phyloP scores from a whole-genome alignment of 1,140 invertebrate species.

The Apolygus lucorum region DNA sequence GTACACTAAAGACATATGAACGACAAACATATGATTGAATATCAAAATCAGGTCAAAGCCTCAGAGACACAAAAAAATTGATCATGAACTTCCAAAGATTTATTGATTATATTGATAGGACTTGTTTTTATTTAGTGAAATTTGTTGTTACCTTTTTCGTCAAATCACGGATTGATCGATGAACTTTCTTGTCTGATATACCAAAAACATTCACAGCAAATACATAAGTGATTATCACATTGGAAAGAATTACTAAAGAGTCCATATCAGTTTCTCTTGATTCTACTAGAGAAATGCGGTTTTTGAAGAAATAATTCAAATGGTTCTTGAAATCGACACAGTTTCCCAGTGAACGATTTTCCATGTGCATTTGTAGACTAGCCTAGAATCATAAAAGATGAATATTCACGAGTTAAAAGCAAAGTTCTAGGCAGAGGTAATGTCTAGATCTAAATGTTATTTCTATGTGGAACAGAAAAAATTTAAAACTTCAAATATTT shows the following conservation, averaged over 20 bases:
- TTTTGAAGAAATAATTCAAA: conserved; percentile 60
- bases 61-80: too few species aligned
- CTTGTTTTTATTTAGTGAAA: neutral
- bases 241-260: conserved; percentile 53
- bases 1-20: conserved; percentile 41
- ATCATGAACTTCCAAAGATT: too few species aligned
- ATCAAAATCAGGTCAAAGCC: too few species aligned
- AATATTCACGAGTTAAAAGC: too few species aligned
- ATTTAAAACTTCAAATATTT: too few species aligned
- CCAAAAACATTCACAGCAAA: conserved; percentile 67
- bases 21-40: too few species aligned
- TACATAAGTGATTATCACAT: conserved; percentile 60
- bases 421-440: too few species aligned
- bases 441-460: too few species aligned
- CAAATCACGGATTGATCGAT: conserved; percentile 60
- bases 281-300: conserved; percentile 54
- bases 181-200: conserved; percentile 64
- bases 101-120: too few species aligned
- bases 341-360: conserved; percentile 45
- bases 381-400: conserved; percentile 36
- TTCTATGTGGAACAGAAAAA: too few species aligned
- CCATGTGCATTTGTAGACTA: conserved; percentile 32
- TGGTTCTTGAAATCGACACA: neutral
- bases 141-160: conserved; percentile 50
- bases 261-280: conserved; percentile 46